These are phyloP conservation scores for Ursus arctos DNA, from an alignment of 2,113 vertebrate genomes.

Conservation along the genomic window DNA sequence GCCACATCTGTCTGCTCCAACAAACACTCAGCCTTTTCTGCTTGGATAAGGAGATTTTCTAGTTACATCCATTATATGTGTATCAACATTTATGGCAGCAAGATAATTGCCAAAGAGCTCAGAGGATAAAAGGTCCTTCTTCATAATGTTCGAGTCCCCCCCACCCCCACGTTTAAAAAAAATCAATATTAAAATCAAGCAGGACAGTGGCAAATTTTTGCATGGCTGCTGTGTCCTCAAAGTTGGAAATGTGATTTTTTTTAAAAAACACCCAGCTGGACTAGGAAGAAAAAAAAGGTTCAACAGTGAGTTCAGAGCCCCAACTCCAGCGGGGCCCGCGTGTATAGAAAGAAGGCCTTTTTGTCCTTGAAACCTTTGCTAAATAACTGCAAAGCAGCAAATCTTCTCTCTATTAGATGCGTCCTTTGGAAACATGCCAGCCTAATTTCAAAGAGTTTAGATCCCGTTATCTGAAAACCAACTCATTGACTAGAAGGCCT, in stretches of 20 bases:
- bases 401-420: conserved; percentile 70
- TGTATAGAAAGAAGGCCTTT: neutral
- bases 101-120: conserved; percentile 92
- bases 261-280: neutral
- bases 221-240: conserved; percentile 74
- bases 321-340: neutral
- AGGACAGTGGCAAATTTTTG: conserved; percentile 79
- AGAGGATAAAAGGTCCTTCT: conserved; percentile 89
- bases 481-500: conserved; percentile 50
- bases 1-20: conserved; percentile 92
- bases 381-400: conserved; percentile 76
- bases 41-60: conserved; percentile 91
- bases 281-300: neutral
- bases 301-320: neutral
- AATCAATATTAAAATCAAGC: conserved; percentile 90
- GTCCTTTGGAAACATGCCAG: conserved; percentile 76
- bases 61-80: conserved; percentile 91
- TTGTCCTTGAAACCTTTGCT: conserved; percentile 78
- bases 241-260: conserved; percentile 71
- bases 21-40: conserved; percentile 91
- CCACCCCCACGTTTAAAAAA: conserved; percentile 64
- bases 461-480: conserved; percentile 75
- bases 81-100: conserved; percentile 92
- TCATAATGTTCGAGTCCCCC: conserved; percentile 84
- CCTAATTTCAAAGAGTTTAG: conserved; percentile 78